phyloP scores from a whole-genome alignment of 2,888 invertebrate species.

The Nysson spinosus region DNA sequence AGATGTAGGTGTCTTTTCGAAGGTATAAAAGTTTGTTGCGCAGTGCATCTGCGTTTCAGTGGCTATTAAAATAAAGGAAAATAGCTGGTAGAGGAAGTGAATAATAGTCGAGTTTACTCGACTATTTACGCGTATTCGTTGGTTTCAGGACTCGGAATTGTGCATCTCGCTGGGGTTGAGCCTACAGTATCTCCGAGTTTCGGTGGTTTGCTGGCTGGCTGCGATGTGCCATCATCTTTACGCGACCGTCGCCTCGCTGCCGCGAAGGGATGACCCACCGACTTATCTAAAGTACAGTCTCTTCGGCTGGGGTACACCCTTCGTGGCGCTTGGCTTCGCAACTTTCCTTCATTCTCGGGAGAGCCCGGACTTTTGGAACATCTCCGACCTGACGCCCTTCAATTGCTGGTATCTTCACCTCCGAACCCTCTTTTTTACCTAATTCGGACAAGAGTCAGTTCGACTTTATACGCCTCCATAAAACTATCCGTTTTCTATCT shows the following conservation, averaged over 20 bases:
- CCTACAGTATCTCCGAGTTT: conserved; percentile 82
- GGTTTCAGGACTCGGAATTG: conserved; percentile 82
- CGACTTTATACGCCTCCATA: too few relatives aligned
- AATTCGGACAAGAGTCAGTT: too few relatives aligned
- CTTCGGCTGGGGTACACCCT: conserved; percentile 83
- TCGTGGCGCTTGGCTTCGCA: conserved; percentile 79
- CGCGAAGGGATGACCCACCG: conserved; percentile 73
- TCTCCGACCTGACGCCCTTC: conserved; percentile 77
- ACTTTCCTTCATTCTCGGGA: conserved; percentile 79
- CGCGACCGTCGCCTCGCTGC: conserved; percentile 75
- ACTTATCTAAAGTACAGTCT: conserved; percentile 80
- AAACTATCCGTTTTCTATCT: too few relatives aligned
- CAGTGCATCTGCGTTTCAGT: too few relatives aligned
- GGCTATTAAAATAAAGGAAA: not conserved
- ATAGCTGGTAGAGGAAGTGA: not conserved
- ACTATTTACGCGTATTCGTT: too few relatives aligned
- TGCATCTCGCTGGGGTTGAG: conserved; percentile 82
- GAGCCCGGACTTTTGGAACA: conserved; percentile 77
- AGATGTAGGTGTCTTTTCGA: too few relatives aligned
- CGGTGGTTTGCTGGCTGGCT: conserved; percentile 84
- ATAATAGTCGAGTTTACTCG: not conserved
- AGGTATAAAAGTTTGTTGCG: too few relatives aligned
- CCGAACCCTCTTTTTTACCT: not conserved
- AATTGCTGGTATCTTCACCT: conserved; percentile 79
- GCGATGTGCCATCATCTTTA: conserved; percentile 84